A percentile compares a stretch with the other conserved stretches of the same genome.
Evolutionary conservation across 2,888 invertebrate species (phyloP).

Genomic region (Sussaba pulchella): DNA sequence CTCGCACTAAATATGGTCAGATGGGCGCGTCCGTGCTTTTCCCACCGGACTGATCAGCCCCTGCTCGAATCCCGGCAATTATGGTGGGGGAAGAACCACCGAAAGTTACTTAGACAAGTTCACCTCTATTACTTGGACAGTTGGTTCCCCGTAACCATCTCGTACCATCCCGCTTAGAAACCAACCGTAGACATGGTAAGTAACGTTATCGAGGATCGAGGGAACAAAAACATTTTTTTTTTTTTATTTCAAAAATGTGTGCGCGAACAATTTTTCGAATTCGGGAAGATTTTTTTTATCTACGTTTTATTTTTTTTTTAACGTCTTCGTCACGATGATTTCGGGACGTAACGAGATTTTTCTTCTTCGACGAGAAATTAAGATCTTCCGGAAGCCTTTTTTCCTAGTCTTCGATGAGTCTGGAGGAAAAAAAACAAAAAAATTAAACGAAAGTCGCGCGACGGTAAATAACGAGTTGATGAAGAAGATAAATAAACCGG

Average conservation of each 20-base stretch:
- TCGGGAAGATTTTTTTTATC: too few species aligned
- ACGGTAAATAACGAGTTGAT: neutral
- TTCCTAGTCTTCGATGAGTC: conserved; percentile 10
- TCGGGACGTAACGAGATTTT: neutral
- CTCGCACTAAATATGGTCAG: conserved; percentile 84
- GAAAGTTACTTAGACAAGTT: conserved; percentile 84
- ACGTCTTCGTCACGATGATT: neutral
- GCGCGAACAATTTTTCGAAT: conserved; percentile 26
- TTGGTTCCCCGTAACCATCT: conserved; percentile 84
- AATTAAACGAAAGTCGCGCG: conserved; percentile 13
- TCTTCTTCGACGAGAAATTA: neutral
- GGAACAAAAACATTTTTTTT: too few species aligned
- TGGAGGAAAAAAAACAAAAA: too few species aligned
- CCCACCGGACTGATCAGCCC: conserved; percentile 77
- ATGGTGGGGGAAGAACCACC: conserved; percentile 78
- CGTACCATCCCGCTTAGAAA: conserved; percentile 78
- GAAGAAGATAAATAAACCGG: neutral
- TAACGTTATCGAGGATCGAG: conserved; percentile 68
- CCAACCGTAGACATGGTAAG: conserved; percentile 81
- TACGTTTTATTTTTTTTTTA: neutral
- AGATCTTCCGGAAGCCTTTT: neutral
- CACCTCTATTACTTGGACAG: conserved; percentile 82
- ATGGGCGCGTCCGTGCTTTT: conserved; percentile 80
- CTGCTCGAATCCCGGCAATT: conserved; percentile 71
- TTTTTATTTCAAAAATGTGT: conserved; percentile 16